These are phyloP conservation scores for Strix uralensis DNA, from an alignment of 2,113 vertebrate species.

Conservation along the genomic window DNA sequence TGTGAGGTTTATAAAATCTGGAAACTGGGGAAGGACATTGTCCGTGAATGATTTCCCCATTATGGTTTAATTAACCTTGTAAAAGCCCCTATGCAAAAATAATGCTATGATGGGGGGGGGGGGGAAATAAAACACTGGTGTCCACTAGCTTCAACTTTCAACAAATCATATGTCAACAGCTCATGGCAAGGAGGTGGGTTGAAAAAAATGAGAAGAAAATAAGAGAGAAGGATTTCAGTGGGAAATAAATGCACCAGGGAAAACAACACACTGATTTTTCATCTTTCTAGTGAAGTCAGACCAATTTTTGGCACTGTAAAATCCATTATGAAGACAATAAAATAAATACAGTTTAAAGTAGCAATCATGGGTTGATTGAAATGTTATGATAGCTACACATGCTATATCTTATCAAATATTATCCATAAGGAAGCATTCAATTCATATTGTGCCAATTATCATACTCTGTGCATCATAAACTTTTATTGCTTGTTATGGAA, in stretches of 20 bases:
- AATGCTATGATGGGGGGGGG: conserved; percentile 17
- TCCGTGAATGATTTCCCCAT: conserved; percentile 64
- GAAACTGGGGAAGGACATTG: conserved; percentile 70
- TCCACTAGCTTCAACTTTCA: conserved; percentile 58
- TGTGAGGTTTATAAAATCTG: conserved; percentile 80
- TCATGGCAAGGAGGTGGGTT: conserved; percentile 7
- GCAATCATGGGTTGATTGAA: conserved; percentile 63
- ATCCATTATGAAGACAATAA: conserved; percentile 72
- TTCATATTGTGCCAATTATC: conserved; percentile 77
- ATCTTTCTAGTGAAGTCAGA: conserved; percentile 61
- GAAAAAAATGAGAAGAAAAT: conserved; percentile 29
- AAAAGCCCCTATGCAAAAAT: conserved; percentile 66
- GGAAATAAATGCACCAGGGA: neutral
- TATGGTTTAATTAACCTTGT: conserved; percentile 76
- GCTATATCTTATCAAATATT: conserved; percentile 77
- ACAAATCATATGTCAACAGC: conserved; percentile 71
- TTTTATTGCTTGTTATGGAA: conserved; percentile 80
- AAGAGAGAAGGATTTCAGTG: neutral
- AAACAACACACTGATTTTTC: conserved; percentile 41
- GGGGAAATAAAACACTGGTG: conserved; percentile 29
- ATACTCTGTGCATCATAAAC: conserved; percentile 78
- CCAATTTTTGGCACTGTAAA: conserved; percentile 71
- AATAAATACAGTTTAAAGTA: conserved; percentile 75
- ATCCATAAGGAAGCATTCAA: conserved; percentile 77
- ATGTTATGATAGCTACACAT: conserved; percentile 68